Evolutionary conservation across 2,113 vertebrate genomes (phyloP).

Genomic region (Lagopus muta): DNA sequence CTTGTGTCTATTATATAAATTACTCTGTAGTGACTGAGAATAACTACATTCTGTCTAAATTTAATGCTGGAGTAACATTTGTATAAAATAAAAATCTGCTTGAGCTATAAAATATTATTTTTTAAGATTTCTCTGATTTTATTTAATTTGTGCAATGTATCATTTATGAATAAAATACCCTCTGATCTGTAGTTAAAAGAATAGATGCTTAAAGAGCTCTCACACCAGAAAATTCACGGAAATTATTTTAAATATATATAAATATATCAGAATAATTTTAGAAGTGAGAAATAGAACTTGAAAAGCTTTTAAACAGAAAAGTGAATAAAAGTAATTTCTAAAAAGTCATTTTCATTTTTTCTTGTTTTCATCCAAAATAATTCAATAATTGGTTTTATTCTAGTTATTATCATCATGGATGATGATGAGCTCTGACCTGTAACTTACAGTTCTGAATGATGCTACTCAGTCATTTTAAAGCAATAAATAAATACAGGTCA

Average conservation of each 20-base stretch:
- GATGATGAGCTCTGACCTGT: background rate
- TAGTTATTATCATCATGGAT: background rate
- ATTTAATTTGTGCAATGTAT: background rate
- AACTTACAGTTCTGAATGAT: background rate
- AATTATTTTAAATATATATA: background rate
- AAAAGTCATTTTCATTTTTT: background rate
- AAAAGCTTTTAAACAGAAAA: background rate
- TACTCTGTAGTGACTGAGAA: background rate
- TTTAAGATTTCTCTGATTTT: background rate
- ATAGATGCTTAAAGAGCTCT: background rate
- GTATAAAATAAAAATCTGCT: background rate
- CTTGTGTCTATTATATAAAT: background rate
- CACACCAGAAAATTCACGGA: background rate
- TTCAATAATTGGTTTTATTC: background rate
- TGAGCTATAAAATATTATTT: background rate
- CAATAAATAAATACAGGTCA: background rate
- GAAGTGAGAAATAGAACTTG: background rate
- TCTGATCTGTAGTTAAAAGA: background rate
- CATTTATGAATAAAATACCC: background rate
- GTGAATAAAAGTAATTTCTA: background rate
- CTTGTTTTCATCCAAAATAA: background rate
- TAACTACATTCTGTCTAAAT: background rate
- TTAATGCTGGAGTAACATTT: background rate
- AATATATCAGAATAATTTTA: background rate
- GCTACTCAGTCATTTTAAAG: background rate